phyloP scores from a whole-genome alignment of 2,113 vertebrate genomes.

The Bos taurus region DNA sequence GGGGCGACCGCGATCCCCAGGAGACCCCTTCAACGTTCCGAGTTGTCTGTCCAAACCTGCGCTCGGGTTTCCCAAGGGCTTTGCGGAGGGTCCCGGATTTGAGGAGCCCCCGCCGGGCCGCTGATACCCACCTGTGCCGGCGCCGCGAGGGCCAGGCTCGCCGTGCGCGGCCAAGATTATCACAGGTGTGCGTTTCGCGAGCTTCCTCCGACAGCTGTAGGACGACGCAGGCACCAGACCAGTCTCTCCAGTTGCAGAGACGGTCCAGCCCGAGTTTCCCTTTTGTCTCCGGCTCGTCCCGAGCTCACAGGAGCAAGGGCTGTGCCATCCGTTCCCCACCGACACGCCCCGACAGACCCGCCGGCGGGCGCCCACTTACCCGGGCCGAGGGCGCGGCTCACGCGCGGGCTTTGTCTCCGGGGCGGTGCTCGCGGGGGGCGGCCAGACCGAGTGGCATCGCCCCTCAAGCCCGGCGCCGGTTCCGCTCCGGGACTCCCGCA shows the following conservation, averaged over 20 bases:
- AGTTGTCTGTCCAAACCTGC: neutral
- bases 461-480: neutral
- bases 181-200: neutral
- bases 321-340: neutral
- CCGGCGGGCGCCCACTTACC: slow-evolving; percentile 32
- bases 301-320: neutral
- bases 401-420: slow-evolving; percentile 35
- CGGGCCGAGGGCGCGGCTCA: slow-evolving; percentile 20
- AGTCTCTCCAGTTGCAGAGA: neutral
- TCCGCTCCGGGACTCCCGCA: neutral
- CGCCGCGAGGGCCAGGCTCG: neutral
- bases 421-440: neutral
- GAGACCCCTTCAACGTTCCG: neutral
- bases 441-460: slow-evolving; percentile 4
- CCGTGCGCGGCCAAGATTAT: neutral
- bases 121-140: neutral
- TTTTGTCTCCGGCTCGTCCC: neutral
- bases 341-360: neutral
- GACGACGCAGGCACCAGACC: neutral
- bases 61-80: neutral
- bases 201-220: neutral
- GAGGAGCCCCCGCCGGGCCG: neutral
- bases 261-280: neutral
- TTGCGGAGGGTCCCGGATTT: neutral
- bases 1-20: neutral